Base-by-base conservation (phyloP, 2,797 vertebrate genomes). In the Macropus fuliginosus region DNA sequence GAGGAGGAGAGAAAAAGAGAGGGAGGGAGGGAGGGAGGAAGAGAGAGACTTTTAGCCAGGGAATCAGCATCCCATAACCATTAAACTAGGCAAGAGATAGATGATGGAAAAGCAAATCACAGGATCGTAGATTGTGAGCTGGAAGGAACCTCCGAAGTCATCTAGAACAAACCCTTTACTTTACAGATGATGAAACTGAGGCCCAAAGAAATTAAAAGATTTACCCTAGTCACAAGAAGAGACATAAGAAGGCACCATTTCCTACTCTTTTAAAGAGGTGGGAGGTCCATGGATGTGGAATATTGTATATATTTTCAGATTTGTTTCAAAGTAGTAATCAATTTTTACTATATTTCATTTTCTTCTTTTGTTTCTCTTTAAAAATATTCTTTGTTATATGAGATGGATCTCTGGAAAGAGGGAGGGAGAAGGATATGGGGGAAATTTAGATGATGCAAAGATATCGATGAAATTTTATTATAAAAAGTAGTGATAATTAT, bases 11-110 rank as follows among this genome's bases (percentile, higher is more conserved):
- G 29, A 31, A 4, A 11, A 12, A 57, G 29, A 59, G 2, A 59
- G 0, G 31, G 57, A 11, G 6, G 14, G 11, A 5, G 59, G 14
- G 29, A 4, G 31, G 55, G n/a, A 5, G 13, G 0, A 4, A 1
- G 31, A 40, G 34, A n/a, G 21, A 74, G n/a, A 40, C 16, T 21
- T n/a, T 66, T 5, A 74, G n/a, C 8, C 1, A 74, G 66, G 6
- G 5, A 40, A 40, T 40, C 8, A 74, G 31, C 18, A 74, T 14
- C 18, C 8, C n/a, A 74, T 40, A 74, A 18, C 18, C 66, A 40
- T 74, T n/a, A 74, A 2, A 40, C 3, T 40, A n/a, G n/a, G n/a
- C n/a, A 21, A 18, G n/a, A 74, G 6, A 74, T 10, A 9, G 34
- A 74, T 74, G 66, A 40, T 40, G 66, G 66, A 24, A 40, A 40